A percentile compares a stretch with the other conserved stretches of the same genome.
These are phyloP conservation scores for Turdus rufiventris DNA, from an alignment of 2,113 vertebrate genomes.

Conservation along the genomic window DNA sequence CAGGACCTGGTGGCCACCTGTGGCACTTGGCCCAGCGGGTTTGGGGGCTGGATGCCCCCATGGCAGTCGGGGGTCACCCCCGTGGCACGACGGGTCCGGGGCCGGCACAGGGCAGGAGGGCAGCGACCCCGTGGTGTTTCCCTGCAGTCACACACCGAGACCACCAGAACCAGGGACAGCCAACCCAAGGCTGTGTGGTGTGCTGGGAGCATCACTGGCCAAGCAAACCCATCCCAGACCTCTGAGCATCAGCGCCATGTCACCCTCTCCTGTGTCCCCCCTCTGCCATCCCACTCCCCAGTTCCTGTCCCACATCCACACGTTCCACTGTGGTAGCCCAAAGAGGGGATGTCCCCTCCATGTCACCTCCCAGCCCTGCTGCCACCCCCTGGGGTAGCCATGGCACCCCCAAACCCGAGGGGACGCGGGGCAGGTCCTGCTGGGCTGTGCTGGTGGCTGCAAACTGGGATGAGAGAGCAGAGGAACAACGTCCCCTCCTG, in stretches of 20 bases:
- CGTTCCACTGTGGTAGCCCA: rapidly evolving
- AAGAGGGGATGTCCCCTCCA: background rate
- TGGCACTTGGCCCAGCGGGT: background rate
- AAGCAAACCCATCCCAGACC: background rate
- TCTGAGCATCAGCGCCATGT: rapidly evolving
- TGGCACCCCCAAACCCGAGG: background rate
- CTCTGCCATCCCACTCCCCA: background rate
- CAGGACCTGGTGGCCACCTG: background rate
- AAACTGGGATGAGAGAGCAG: background rate
- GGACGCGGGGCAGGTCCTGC: background rate
- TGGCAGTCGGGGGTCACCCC: rapidly evolving
- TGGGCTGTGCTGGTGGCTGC: background rate
- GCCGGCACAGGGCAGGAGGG: background rate
- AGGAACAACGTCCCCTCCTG: background rate
- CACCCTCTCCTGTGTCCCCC: background rate
- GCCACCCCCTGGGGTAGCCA: background rate
- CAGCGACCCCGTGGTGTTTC: background rate
- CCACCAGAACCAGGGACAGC: rapidly evolving
- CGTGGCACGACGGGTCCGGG: background rate
- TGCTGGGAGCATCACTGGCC: background rate
- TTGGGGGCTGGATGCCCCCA: background rate
- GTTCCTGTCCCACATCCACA: background rate
- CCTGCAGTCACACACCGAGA: background rate
- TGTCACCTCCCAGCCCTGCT: background rate
- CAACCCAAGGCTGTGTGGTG: rapidly evolving